Evolutionary conservation across 2,888 invertebrate genomes (phyloP), one percentile per base, ranked within the genome.

Genomic region (Seira sanloemensis): DNA sequence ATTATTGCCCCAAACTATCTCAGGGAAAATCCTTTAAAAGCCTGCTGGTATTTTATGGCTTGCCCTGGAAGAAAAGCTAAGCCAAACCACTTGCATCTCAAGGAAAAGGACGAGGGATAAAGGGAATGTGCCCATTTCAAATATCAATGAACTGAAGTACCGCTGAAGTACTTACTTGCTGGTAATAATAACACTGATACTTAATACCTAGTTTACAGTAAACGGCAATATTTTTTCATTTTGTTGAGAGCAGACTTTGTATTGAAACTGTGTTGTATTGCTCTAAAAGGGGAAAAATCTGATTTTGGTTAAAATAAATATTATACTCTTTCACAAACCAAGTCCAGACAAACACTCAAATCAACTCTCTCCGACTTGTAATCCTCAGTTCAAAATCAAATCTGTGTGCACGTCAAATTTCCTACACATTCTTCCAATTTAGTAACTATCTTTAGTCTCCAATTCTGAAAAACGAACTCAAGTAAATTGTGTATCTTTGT

Each of bases 11-110:
- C 23, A 71, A 74, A 37, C 37, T 65, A 78, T 78, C 71, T 65
- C 37, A 5, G 24, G 18, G 62, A 78, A 58, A 78, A 78, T 78
- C 78, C 78, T 71, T 78, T 65, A 58, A 65, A 78, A 78, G 78
- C 71, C 71, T 26, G 18, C 62, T 69, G 54, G 69, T 77, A 77
- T 68, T 77, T 71, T 71, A 62, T 77, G 68, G 74, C 74, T 27
- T 76, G 7, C 2, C 58, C n/a, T 4, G 58, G 46, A 16, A 58
- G 71, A 78, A n/a, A n/a, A 78, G 71, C 71, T 62, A 78, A 71
- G 71, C 65, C 23, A 78, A 7, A 58, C 2, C 58, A 58, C 58
- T 58, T 58, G 58, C 18, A 58, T 16, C 9, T 16, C 2, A 18
- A 58, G 58, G n/a, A 18, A 58, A 18, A 58, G 58, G n/a, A n/a